Conservation (phyloP, 2,113 vertebrate genomes). For the Myrmecobius fasciatus region DNA sequence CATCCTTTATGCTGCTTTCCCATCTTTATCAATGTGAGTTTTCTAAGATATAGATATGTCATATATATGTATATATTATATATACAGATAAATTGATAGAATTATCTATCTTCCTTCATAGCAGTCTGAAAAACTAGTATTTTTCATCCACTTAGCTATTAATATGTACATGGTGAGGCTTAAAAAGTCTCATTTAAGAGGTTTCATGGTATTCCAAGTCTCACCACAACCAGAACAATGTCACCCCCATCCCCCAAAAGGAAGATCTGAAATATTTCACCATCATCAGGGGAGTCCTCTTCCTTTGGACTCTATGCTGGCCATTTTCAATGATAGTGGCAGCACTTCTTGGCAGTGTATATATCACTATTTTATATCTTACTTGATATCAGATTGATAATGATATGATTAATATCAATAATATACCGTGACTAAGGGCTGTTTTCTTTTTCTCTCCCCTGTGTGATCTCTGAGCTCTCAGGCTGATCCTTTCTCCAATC, state of each 20-base stretch:
- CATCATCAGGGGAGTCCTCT: background rate
- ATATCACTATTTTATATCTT: background rate
- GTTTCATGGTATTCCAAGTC: background rate
- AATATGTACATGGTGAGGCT: background rate
- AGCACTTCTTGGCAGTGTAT: background rate
- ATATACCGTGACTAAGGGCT: background rate
- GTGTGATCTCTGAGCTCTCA: background rate
- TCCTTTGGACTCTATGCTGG: background rate
- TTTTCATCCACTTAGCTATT: background rate
- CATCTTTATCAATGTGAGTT: background rate
- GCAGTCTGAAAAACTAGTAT: background rate
- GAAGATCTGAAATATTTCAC: background rate
- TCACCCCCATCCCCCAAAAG: background rate
- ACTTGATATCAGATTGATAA: background rate
- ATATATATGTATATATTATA: too few species aligned
- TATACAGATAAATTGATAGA: too few species aligned
- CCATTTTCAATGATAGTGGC: background rate
- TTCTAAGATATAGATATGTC: too few species aligned
- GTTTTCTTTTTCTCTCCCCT: background rate
- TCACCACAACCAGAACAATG: background rate
- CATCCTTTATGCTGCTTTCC: background rate
- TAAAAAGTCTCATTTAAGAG: background rate
- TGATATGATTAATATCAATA: background rate
- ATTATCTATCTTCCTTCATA: background rate
- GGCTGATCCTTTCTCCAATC: background rate